Evolutionary conservation across 2,113 vertebrate genomes (phyloP), one percentile per base, ranked within the genome.

Genomic region (Lepisosteus oculatus): DNA sequence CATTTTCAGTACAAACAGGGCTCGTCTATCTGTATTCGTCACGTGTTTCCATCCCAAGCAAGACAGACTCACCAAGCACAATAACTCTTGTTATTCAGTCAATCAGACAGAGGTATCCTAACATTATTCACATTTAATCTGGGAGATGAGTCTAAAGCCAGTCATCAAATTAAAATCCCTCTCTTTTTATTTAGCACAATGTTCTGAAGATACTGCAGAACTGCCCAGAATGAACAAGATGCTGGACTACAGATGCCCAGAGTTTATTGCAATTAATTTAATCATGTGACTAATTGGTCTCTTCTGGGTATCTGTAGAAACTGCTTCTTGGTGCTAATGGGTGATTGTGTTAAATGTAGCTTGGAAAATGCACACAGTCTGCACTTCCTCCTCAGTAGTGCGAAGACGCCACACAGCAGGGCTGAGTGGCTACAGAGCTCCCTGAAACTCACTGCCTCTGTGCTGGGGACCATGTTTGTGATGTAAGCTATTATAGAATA

Each of bases 251-350:
- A 63, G 87, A 89, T 89, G 89, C 89, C 87, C 85, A 85, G 85
- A 89, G 82, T 92, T 29, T 91, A 87, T 91, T 92, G 92, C 89
- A 90, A 93, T 93, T 93, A 92, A 92, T 92, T 90, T 91, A 93
- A 93, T 92, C 92, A 93, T 89, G 90, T 92, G 89, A 91, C 88
- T 93, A 92, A 93, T 92, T 93, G 91, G 86, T 89, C 89, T 93
- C 91, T 87, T 89, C 87, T 92, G 92, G 91, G 90, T 93, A 93
- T 91, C 91, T 92, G 90, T 91, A 87, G 89, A 91, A 92, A 93
- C 91, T 92, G 88, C 88, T 91, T 94, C 86, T 90, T 88, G 90
- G 85, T 86, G 86, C 89, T 90, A 87, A 89, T 89, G 86, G 86
- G 87, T 90, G 88, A 91, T 92, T 92, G 89, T 92, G 90, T 90